Conservation (phyloP, 2,797 vertebrate genomes). For the Phrynocephalus forsythii region DNA sequence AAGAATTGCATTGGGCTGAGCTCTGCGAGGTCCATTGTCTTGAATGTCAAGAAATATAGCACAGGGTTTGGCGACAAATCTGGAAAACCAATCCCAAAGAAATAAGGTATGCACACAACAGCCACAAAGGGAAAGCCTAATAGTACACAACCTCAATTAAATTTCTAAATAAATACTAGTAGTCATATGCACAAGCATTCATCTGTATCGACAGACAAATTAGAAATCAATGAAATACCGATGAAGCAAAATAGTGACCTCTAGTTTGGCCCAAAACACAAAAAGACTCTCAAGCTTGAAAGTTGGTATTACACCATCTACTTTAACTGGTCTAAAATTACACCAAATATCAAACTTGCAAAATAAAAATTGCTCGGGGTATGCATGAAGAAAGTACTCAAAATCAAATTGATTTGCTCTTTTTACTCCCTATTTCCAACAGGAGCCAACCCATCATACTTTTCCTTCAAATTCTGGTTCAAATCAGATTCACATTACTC, state of each 20-base stretch:
- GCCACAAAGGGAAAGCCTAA: not conserved
- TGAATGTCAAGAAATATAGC: slow-evolving; percentile 90
- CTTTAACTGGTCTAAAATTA: not conserved
- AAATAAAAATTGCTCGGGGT: not conserved
- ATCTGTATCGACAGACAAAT: not conserved
- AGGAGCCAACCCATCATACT: too few relatives aligned
- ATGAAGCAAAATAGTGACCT: not conserved
- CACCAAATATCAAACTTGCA: not conserved
- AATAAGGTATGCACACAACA: slow-evolving; percentile 21
- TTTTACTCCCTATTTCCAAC: too few relatives aligned
- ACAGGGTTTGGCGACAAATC: slow-evolving; percentile 93
- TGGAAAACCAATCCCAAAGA: slow-evolving; percentile 67
- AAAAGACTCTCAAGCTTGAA: too few relatives aligned
- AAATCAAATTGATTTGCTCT: not conserved
- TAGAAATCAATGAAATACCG: not conserved
- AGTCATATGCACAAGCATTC: not conserved
- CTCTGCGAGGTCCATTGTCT: slow-evolving; percentile 81
- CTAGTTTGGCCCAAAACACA: not conserved
- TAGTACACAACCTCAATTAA: not conserved
- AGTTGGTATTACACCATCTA: not conserved
- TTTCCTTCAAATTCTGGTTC: not conserved
- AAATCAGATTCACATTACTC: not conserved
- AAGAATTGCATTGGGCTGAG: slow-evolving; percentile 88
- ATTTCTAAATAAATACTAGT: not conserved
- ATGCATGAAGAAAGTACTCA: not conserved